These are phyloP conservation scores for Eristalinus aeneus DNA, from an alignment of 2,888 invertebrate species.

Conservation along the genomic window DNA sequence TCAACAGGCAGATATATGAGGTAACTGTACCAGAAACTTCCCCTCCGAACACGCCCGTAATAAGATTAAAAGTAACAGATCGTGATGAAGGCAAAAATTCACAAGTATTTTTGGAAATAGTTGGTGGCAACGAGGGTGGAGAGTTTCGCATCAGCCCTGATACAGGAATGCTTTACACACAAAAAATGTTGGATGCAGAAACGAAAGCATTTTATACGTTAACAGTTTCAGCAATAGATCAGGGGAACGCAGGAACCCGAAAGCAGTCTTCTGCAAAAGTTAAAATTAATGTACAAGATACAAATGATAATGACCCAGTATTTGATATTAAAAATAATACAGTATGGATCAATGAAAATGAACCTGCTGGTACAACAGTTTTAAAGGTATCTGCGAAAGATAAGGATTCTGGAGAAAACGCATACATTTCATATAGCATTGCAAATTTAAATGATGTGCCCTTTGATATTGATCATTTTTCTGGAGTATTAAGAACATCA, in stretches of 20 bases:
- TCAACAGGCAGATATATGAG: conserved; percentile 92
- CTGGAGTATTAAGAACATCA: conserved; percentile 92
- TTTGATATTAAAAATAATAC: conserved; percentile 88
- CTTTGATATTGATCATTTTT: conserved; percentile 97
- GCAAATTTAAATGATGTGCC: conserved; percentile 94
- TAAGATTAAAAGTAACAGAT: conserved; percentile 92
- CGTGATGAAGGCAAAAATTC: conserved; percentile 92
- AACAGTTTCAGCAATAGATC: conserved; percentile 94
- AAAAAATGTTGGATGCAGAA: conserved; percentile 91
- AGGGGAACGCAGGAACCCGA: conserved; percentile 90
- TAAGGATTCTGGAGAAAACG: conserved; percentile 95
- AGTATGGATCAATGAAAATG: conserved; percentile 92
- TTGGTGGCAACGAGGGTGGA: conserved; percentile 94
- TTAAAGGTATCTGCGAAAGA: conserved; percentile 93
- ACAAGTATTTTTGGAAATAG: conserved; percentile 92
- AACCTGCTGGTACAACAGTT: conserved; percentile 91
- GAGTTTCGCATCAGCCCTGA: conserved; percentile 93
- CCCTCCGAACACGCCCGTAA: conserved; percentile 93
- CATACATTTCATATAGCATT: conserved; percentile 96
- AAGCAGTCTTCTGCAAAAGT: conserved; percentile 95
- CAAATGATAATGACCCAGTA: conserved; percentile 96
- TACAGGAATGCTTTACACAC: conserved; percentile 94
- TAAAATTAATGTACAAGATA: conserved; percentile 92
- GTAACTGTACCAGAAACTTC: conserved; percentile 93
- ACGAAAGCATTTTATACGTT: conserved; percentile 90